phyloP scores from a whole-genome alignment of 2,113 vertebrate genomes.

The Regulus satrapa region DNA sequence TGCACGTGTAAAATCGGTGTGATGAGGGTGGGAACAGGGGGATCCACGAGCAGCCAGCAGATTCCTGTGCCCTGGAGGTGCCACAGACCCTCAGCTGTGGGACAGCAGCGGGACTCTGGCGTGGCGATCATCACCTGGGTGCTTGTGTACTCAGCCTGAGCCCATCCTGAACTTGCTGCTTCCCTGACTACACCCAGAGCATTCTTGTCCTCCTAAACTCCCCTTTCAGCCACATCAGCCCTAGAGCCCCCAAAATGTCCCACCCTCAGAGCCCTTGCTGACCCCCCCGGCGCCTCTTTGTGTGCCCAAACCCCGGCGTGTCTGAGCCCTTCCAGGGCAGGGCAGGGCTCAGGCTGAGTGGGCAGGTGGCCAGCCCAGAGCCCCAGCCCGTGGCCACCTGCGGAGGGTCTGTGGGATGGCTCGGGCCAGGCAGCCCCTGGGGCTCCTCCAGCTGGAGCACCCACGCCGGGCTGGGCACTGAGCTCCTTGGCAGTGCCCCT shows the following conservation, averaged over 20 bases:
- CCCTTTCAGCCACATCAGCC: neutral
- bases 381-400: neutral
- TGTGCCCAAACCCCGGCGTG: rapidly evolving
- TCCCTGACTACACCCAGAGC: neutral
- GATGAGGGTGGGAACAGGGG: rapidly evolving
- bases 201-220: neutral
- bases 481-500: neutral
- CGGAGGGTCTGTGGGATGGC: rapidly evolving
- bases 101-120: rapidly evolving
- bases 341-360: neutral
- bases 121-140: rapidly evolving
- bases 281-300: rapidly evolving
- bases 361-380: neutral
- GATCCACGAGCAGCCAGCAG: neutral
- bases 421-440: neutral
- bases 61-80: neutral
- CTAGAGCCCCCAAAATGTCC: rapidly evolving
- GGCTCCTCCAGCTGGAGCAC: neutral
- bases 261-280: neutral
- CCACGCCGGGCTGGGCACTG: neutral
- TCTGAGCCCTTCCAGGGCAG: neutral
- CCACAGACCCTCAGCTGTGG: neutral
- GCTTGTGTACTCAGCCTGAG: rapidly evolving
- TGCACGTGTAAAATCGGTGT: rapidly evolving
- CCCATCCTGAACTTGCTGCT: rapidly evolving